Evolutionary conservation across 2,113 vertebrate genomes (phyloP), one percentile per base, ranked within the genome.

Genomic region (Percina caprodes): DNA sequence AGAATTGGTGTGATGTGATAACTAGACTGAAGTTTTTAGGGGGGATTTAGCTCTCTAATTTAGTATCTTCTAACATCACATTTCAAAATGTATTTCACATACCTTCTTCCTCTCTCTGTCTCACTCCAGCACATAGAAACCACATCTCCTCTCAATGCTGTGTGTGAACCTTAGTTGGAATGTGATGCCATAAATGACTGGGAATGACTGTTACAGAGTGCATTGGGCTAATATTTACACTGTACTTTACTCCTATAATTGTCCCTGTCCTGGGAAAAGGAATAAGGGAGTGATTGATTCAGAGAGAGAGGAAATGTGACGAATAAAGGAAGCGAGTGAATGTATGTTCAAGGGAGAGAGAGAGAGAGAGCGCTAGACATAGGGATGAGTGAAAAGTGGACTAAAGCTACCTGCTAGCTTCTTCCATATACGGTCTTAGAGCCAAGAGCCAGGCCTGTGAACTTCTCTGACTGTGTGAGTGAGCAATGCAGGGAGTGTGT

Each of bases 361-460:
- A 35, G 67, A 24, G 67, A 33, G 63, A 55, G 52, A 12, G 16
- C 0, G 14, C 3, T 1, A 61, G 78, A 62, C 60, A 58, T 18
- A n/a, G 56, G 46, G 70, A 46, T 85, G 71, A 82, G 66, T 72
- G 68, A 80, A 62, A 82, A 75, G 65, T 87, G 76, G 72, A 85
- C 75, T 81, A 63, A 83, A 78, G 86, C 79, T 91, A 90, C 88
- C 78, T 91, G 92, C 86, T 86, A 73, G 69, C 86, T 91, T 91
- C 86, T 91, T 91, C 93, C 93, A 90, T 93, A 93, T 93, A 92
- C 73, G 91, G 92, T 88, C 74, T 84, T 78, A 74, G 90, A 89
- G 82, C 74, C 18, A 30, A 82, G 82, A 91, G 86, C 86, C 89
- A 87, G 74, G 73, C 82, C 82, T 80, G 74, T 51, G 84, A 84